These are phyloP conservation scores for Drosophila kanapiae DNA, from an alignment of 1,140 invertebrate species.

Conservation along the genomic window DNA sequence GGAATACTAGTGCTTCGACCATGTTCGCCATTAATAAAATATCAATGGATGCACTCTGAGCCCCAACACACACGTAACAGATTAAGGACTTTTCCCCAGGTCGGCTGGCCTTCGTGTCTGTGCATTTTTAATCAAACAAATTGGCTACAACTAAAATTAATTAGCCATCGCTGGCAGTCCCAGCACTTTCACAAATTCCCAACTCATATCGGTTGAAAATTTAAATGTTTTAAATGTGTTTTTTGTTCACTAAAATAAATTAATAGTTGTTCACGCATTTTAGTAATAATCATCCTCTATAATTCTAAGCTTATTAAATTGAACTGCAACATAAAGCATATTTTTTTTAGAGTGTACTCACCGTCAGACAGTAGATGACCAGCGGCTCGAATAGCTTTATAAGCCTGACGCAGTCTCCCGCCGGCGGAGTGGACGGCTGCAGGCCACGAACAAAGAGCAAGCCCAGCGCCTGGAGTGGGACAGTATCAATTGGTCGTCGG, in stretches of 20 bases:
- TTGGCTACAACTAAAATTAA: constrained; percentile 80
- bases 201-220: too few relatives aligned
- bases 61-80: constrained; percentile 20
- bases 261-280: background rate
- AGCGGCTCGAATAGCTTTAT: constrained; percentile 95
- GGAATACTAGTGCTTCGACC: constrained; percentile 53
- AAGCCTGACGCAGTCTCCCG: constrained; percentile 72
- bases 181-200: background rate
- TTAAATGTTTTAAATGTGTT: background rate
- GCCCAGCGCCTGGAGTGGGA: constrained; percentile 54
- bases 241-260: background rate
- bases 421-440: constrained; percentile 52
- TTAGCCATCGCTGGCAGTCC: constrained; percentile 46
- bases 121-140: constrained; percentile 83
- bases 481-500: constrained; percentile 55
- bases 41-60: constrained; percentile 45
- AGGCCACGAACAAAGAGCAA: constrained; percentile 74
- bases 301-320: background rate
- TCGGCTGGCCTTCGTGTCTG: constrained; percentile 57
- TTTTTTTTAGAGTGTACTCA: constrained; percentile 72
- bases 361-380: constrained; percentile 93
- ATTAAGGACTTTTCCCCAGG: constrained; percentile 26
- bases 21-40: constrained; percentile 72
- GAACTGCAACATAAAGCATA: background rate
- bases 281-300: too few relatives aligned